phyloP scores from a whole-genome alignment of 2,797 vertebrate genomes.

The Okamejei kenojei region DNA sequence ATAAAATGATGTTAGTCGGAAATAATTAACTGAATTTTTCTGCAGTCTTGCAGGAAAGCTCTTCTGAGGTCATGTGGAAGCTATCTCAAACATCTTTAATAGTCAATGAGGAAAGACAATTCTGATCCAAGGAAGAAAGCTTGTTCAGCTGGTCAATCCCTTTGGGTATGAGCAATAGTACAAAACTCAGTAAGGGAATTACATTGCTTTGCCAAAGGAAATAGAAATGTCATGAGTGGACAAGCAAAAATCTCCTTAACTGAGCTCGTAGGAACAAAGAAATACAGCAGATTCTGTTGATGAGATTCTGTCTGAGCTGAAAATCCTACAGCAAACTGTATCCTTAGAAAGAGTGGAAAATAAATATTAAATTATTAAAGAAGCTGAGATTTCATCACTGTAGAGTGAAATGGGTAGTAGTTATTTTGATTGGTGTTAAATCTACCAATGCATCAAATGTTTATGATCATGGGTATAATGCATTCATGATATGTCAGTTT shows the following conservation, averaged over 20 bases:
- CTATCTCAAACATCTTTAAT: conserved; percentile 4
- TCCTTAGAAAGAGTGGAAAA: background rate
- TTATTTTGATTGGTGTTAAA: background rate
- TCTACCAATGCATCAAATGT: background rate
- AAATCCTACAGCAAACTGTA: background rate
- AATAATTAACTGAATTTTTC: background rate
- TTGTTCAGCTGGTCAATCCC: conserved; percentile 23
- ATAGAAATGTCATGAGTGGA: background rate
- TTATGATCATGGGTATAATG: background rate
- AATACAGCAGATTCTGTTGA: background rate
- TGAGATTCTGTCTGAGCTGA: background rate
- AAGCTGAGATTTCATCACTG: background rate
- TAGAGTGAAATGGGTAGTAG: background rate
- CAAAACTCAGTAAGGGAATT: background rate
- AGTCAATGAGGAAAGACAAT: background rate
- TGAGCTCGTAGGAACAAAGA: background rate
- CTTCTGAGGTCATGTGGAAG: background rate
- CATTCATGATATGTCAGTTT: background rate
- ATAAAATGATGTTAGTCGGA: background rate
- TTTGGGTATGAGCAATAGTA: background rate
- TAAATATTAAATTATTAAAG: background rate
- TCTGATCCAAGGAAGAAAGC: conserved; percentile 6
- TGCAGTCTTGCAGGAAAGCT: background rate
- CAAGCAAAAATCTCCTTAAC: background rate
- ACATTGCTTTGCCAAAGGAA: background rate